Base-by-base conservation (phyloP, 2,113 vertebrate genomes). In the Scatophagus argus region DNA sequence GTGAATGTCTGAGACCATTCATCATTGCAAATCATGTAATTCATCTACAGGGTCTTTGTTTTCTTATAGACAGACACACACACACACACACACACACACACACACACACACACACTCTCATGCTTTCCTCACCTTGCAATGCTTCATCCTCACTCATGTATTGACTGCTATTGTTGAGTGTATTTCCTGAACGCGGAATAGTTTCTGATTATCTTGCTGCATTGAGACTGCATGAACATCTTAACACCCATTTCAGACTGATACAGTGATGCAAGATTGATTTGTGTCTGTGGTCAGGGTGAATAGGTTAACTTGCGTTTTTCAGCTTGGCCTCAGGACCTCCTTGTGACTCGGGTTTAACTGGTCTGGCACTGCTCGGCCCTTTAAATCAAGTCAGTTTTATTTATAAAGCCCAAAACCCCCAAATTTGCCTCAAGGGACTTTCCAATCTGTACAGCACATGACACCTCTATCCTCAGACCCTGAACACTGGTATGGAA, bases 1-100 rank as follows among this genome's bases (percentile, higher is more conserved):
- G 77, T 89, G 81, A 87, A 70, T 69, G 91, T 88, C 90, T 82
- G 74, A 79, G 90, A 87, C 74, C 77, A 89, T 94, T 92, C 92
- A 92, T 94, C 81, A 78, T 71, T 74, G 65, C 58, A 74, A 72
- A 86, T 88, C 90, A 88, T 83, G 76, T 79, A 86, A 85, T 88
- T 93, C 84, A 69, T 87, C 65, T 68, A 74, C 65, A 27, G 65
- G 25, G 63, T 79, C 81, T 92, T 92, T 92, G 88, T 92, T 93
- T 86, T 86, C 39, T 29, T 58, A 44, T 41, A 49, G 66, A 81
- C 43, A 5, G 29, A 21, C 44, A 31, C 1, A 31, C 46, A 54
- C 43, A 54, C 29, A 59, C 84, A 46, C 31, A 60, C 43, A 31
- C 46, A 44, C 23, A 46, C 52, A 29, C 8, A 32, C 54, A 59